A percentile compares a stretch with the other conserved stretches of the same genome.
phyloP scores from a whole-genome alignment of 2,888 invertebrate species.

The Eristalinus sepulchralis region DNA sequence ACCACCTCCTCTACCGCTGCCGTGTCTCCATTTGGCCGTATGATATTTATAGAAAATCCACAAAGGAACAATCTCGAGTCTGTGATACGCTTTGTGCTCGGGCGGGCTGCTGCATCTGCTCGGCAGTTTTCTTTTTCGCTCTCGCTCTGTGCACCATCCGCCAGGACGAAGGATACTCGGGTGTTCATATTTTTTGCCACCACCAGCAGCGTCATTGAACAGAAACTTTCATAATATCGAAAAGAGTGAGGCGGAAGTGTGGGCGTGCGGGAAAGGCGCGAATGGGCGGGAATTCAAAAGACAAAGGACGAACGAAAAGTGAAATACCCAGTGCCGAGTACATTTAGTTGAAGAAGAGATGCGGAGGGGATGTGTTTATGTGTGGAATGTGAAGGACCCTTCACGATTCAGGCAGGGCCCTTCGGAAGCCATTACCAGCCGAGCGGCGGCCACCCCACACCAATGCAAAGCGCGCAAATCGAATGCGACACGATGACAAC shows the following conservation, averaged over 20 bases:
- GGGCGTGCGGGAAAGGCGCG: neutral
- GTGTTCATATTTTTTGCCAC: constrained; percentile 3
- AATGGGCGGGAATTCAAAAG: constrained; percentile 50
- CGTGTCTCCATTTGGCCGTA: constrained; percentile 68
- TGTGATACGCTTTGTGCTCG: constrained; percentile 59
- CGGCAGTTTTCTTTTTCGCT: neutral
- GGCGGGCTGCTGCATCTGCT: neutral
- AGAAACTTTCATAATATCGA: constrained; percentile 68
- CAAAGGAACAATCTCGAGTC: constrained; percentile 70
- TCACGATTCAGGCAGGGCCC: constrained; percentile 59
- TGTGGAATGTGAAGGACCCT: constrained; percentile 63
- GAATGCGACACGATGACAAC: constrained; percentile 64
- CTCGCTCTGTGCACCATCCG: neutral
- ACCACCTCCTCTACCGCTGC: neutral
- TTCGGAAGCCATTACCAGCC: constrained; percentile 64
- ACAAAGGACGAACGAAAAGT: constrained; percentile 61
- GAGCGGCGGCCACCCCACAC: neutral
- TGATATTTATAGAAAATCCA: constrained; percentile 71
- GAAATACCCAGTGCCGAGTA: constrained; percentile 50
- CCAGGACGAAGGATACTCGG: constrained; percentile 13
- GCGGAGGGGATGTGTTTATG: constrained; percentile 8
- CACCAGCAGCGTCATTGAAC: constrained; percentile 55
- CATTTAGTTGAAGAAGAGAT: constrained; percentile 70
- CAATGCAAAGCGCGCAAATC: constrained; percentile 52
- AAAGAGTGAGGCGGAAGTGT: neutral